These are phyloP conservation scores for Saturnia pavonia DNA, from an alignment of 2,888 invertebrate genomes.

Conservation along the genomic window DNA sequence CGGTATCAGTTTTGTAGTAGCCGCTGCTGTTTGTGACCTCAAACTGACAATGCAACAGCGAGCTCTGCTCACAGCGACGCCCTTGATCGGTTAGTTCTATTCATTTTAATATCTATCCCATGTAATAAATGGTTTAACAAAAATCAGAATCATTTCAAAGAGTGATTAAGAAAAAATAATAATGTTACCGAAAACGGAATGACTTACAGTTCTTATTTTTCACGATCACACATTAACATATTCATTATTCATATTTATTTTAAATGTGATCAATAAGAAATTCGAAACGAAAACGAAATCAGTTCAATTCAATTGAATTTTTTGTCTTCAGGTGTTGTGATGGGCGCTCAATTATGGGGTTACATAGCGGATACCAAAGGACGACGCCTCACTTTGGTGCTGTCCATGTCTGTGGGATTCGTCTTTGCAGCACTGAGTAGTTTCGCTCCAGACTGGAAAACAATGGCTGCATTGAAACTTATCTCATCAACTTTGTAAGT, in stretches of 20 bases:
- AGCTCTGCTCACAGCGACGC: constrained; percentile 86
- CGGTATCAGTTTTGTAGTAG: constrained; percentile 85
- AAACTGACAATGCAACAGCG: constrained; percentile 83
- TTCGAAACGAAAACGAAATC: background rate
- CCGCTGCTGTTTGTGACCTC: constrained; percentile 87
- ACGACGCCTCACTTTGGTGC: constrained; percentile 60
- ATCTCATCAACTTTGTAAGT: constrained; percentile 76
- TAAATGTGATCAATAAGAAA: too few species aligned
- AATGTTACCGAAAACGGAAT: too few species aligned
- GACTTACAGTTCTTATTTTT: too few species aligned
- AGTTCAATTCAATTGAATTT: background rate
- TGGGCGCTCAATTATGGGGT: constrained; percentile 75
- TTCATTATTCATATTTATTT: too few species aligned
- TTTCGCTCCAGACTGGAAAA: constrained; percentile 67
- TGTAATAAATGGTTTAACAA: background rate
- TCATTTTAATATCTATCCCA: background rate
- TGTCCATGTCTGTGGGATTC: constrained; percentile 73
- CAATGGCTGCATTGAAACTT: constrained; percentile 68
- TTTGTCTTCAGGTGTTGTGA: constrained; percentile 59
- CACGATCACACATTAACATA: too few species aligned
- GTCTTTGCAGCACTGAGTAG: constrained; percentile 70
- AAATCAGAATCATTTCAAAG: too few species aligned
- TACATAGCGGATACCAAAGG: constrained; percentile 74
- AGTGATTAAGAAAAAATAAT: too few species aligned
- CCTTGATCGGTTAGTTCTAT: constrained; percentile 82